phyloP scores from a whole-genome alignment of 2,797 vertebrate genomes.

The Poliocrania exsul region DNA sequence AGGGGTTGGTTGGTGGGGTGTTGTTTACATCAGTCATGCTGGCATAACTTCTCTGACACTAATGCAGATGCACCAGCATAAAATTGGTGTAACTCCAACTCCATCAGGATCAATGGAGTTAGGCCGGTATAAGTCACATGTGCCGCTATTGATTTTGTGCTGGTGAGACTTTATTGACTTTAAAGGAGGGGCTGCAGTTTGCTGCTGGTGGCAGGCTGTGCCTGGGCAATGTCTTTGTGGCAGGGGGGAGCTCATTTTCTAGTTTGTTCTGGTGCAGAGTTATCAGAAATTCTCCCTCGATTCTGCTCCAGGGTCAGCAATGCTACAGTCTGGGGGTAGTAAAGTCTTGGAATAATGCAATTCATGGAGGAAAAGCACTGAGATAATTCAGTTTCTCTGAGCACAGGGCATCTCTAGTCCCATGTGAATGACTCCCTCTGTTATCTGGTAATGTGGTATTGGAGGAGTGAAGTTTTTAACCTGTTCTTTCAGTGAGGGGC shows the following conservation, averaged over 20 bases:
- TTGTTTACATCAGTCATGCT: background rate
- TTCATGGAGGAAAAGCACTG: background rate
- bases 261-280: background rate
- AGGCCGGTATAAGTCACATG: background rate
- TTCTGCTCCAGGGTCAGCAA: background rate
- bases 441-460: background rate
- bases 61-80: slow-evolving; percentile 1
- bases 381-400: background rate
- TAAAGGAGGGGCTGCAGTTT: background rate
- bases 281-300: background rate
- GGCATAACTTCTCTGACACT: background rate
- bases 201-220: background rate
- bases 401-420: background rate
- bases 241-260: background rate
- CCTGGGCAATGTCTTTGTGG: background rate
- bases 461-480: background rate
- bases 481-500: background rate
- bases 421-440: background rate
- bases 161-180: slow-evolving; percentile 17
- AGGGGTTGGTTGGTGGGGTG: background rate
- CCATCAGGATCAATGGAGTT: slow-evolving; percentile 2
- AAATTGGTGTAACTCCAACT: slow-evolving; percentile 38
- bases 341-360: background rate
- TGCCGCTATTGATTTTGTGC: background rate
- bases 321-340: background rate